These are phyloP conservation scores for Paedocypris micromegethes DNA, from an alignment of 2,797 vertebrate species.

Conservation along the genomic window DNA sequence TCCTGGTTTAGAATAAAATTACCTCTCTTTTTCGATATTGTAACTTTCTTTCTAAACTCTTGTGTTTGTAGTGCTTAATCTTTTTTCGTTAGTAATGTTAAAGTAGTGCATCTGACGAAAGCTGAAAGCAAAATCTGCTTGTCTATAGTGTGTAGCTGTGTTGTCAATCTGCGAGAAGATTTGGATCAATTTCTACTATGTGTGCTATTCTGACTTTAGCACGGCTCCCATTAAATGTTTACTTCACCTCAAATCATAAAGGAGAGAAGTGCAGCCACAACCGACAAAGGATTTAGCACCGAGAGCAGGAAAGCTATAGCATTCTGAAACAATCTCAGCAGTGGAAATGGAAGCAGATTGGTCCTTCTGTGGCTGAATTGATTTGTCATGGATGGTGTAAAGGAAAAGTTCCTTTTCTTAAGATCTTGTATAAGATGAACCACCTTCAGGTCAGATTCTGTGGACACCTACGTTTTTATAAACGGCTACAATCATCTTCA, in stretches of 20 bases:
- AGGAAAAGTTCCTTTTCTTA: constrained; percentile 18
- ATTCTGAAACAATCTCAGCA: constrained; percentile 31
- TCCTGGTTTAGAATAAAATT: too few relatives aligned
- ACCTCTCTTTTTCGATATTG: too few relatives aligned
- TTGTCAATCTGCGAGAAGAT: constrained; percentile 38
- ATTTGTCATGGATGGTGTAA: constrained; percentile 19
- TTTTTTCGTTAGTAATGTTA: too few relatives aligned
- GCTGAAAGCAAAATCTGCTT: background rate
- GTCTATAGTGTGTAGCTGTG: constrained; percentile 5
- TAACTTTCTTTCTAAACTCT: too few relatives aligned
- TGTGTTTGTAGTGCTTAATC: background rate
- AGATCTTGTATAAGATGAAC: constrained; percentile 17
- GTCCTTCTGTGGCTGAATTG: constrained; percentile 24
- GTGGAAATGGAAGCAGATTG: constrained; percentile 31
- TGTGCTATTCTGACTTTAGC: constrained; percentile 38
- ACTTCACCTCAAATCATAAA: constrained; percentile 34
- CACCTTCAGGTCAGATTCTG: background rate
- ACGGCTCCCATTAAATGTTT: constrained; percentile 43
- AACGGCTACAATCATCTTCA: background rate
- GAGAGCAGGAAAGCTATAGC: constrained; percentile 10
- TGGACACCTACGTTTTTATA: background rate
- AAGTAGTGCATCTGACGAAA: too few relatives aligned
- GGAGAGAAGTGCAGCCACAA: constrained; percentile 23
- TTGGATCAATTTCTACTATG: constrained; percentile 40
- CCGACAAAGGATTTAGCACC: constrained; percentile 31